phyloP scores from a whole-genome alignment of 2,113 vertebrate species.

The Mesoclemmys tuberculata region DNA sequence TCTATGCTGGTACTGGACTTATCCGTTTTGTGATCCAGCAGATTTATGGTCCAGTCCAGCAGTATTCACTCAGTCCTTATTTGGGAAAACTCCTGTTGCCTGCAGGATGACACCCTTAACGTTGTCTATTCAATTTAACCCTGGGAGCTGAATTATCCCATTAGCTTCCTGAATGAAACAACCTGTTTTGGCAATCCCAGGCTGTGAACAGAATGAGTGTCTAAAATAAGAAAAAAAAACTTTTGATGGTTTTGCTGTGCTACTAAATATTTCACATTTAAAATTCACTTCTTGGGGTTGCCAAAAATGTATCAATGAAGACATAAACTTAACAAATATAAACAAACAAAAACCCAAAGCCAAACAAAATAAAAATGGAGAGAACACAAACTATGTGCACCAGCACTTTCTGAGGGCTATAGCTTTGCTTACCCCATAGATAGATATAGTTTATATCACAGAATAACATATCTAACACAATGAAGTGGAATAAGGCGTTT shows the following conservation, averaged over 20 bases:
- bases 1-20: not conserved
- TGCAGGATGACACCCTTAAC: not conserved
- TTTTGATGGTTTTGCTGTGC: no score
- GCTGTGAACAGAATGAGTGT: no score
- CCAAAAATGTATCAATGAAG: not conserved
- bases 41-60: not conserved
- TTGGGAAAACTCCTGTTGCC: not conserved
- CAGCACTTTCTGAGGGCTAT: not conserved
- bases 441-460: not conserved
- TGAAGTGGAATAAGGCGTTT: not conserved
- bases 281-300: not conserved
- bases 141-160: not conserved
- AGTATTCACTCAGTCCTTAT: not conserved
- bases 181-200: no score
- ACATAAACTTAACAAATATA: no score
- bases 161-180: not conserved
- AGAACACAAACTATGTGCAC: not conserved
- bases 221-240: no score
- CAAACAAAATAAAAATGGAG: not conserved
- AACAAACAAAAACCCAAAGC: no score
- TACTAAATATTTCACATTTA: no score
- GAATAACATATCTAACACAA: slow-evolving; percentile 6
- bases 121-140: not conserved
- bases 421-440: not conserved
- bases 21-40: not conserved